Conservation (phyloP, 2,113 vertebrate species). For the Cathartes aura region DNA sequence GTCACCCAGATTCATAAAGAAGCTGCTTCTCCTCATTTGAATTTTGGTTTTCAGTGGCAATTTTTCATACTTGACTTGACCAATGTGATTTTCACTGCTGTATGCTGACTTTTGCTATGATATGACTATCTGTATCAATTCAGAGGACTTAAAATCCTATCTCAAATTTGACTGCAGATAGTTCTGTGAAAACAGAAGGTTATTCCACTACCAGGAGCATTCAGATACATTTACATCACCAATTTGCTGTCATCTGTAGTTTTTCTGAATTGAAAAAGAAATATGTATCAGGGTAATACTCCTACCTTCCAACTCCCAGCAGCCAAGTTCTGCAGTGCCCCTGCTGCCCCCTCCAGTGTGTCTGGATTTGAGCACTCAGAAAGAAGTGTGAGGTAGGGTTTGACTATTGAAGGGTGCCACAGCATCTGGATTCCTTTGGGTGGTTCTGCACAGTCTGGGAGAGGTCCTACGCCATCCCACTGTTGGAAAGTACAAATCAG, state of each 20-base stretch:
- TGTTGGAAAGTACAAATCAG: constrained; percentile 70
- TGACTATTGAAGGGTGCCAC: constrained; percentile 99
- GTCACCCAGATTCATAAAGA: neutral
- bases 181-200: neutral
- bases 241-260: neutral
- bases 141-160: neutral
- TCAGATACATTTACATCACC: neutral
- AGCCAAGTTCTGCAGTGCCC: constrained; percentile 97
- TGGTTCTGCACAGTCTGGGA: constrained; percentile 93
- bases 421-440: constrained; percentile 99
- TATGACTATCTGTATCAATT: neutral
- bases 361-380: constrained; percentile 99
- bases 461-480: constrained; percentile 98
- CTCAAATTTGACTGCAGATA: neutral
- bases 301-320: constrained; percentile 99
- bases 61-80: neutral
- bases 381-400: constrained; percentile 99
- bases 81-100: neutral
- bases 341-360: constrained; percentile 96
- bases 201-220: neutral
- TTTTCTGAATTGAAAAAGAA: neutral
- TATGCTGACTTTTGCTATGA: neutral
- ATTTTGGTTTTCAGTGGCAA: neutral
- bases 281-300: neutral
- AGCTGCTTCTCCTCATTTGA: neutral